Base-by-base conservation (phyloP, 2,113 vertebrate species). In the Murina feae region DNA sequence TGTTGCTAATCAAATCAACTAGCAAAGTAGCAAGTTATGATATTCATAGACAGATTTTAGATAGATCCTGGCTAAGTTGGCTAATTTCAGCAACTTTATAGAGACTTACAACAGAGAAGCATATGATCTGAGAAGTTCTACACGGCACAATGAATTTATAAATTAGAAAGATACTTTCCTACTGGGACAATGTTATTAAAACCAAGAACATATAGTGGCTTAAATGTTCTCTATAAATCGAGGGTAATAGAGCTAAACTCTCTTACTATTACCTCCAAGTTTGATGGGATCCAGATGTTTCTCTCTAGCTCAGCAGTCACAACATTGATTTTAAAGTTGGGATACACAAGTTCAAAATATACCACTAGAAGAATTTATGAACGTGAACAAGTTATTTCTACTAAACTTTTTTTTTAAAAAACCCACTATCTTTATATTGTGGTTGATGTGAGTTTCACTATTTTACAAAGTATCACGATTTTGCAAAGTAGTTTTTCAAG, bases 31-130 rank as follows among this genome's bases (percentile, higher is more conserved):
- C 20, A 92, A 94, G 18, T 82, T 55, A 63, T 23, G 17, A 47
- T 95, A 83, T 80, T 79, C 91, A 72, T 53, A 83, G 11, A 21
- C 10, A 85, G 53, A 85, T 58, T 84, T 81, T 68, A 94, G 94
- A 85, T 92, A 94, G 93, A 84, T 93, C 18, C 35, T 58, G 16
- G 42, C 69, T 83, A 71, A 85, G 2, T 39, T 89, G 14, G 0
- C 2, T 75, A 79, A 75, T 80, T 94, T 85, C 20, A 58, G 78
- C 9, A 82, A 79, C n/a, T 55, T 65, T 37, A 81, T 18, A 66
- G 68, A 93, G 25, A 30, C 16, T 84, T 76, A 37, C 32, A 44
- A 55, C 1, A 82, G 16, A 39, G 39, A 80, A 51, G 1, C 28
- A 0, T 47, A 17, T 44, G 28, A 78, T 42, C 37, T 58, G 16